phyloP scores from a whole-genome alignment of 2,113 vertebrate genomes.

The Hemiprocne comata region DNA sequence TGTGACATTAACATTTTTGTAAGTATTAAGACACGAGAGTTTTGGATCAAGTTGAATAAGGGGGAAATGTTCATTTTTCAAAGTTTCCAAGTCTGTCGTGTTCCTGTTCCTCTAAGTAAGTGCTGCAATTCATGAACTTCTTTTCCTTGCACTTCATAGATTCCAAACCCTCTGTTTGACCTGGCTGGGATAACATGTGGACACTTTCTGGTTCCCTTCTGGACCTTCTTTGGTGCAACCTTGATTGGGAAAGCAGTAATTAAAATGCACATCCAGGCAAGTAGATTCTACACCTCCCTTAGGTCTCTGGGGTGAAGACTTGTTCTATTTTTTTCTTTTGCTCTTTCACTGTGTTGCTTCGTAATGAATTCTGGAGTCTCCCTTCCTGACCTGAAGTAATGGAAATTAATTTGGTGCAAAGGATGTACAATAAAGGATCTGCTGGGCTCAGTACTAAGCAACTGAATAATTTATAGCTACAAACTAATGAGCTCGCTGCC shows the following conservation, averaged over 20 bases:
- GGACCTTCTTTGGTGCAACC: slow-evolving; percentile 98
- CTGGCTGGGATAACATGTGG: slow-evolving; percentile 92
- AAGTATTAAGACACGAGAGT: neutral
- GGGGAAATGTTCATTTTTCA: neutral
- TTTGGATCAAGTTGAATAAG: neutral
- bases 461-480: slow-evolving; percentile 43
- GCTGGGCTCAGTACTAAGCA: neutral
- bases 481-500: slow-evolving; percentile 11
- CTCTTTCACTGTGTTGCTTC: neutral
- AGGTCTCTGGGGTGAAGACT: neutral
- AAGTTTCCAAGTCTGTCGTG: rapidly evolving
- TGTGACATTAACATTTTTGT: neutral
- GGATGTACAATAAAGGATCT: slow-evolving; percentile 36
- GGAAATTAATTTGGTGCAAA: slow-evolving; percentile 36
- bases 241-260: slow-evolving; percentile 94
- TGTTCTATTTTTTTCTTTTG: neutral
- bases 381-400: slow-evolving; percentile 24
- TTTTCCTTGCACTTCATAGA: slow-evolving; percentile 68
- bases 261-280: slow-evolving; percentile 98
- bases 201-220: slow-evolving; percentile 92
- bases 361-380: neutral
- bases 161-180: slow-evolving; percentile 93
- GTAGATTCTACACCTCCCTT: slow-evolving; percentile 1
- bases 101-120: neutral
- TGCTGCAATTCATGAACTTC: neutral